phyloP scores from a whole-genome alignment of 2,113 vertebrate species.

The Poeciliopsis retropinna region DNA sequence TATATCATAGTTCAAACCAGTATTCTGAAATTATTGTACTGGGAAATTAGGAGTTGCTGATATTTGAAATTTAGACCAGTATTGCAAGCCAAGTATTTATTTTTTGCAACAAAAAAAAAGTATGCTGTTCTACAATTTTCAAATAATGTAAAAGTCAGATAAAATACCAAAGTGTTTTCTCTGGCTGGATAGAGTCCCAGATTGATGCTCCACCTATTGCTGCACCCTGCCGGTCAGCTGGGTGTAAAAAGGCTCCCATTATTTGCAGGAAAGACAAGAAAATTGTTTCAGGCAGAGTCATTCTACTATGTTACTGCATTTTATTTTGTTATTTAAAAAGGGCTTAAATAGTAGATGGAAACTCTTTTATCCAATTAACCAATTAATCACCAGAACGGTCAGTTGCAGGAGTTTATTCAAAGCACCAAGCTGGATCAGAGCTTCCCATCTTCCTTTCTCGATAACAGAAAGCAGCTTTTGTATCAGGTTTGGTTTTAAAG shows the following conservation, averaged over 20 bases:
- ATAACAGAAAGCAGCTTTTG: not conserved
- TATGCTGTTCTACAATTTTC: not conserved
- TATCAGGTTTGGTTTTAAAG: not conserved
- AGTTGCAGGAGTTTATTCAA: not conserved
- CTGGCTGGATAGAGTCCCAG: not conserved
- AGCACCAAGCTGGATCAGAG: not conserved
- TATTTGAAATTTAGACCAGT: not conserved
- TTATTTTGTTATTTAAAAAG: not conserved
- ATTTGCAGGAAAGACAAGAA: too few species aligned
- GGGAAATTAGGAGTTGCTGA: not conserved
- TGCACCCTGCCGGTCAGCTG: too few species aligned
- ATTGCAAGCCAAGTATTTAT: not conserved
- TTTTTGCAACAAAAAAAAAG: too few species aligned
- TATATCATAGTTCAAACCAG: not conserved
- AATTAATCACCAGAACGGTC: too few species aligned
- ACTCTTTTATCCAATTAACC: too few species aligned
- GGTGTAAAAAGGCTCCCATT: too few species aligned
- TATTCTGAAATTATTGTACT: not conserved
- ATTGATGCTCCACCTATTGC: too few species aligned
- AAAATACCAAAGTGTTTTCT: not conserved
- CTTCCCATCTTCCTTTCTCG: not conserved
- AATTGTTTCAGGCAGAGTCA: too few species aligned
- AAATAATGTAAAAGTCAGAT: not conserved
- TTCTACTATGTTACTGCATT: not conserved
- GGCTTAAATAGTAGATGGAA: too few species aligned